These are phyloP conservation scores for Craniophora ligustri DNA, from an alignment of 2,888 invertebrate genomes.

Conservation along the genomic window DNA sequence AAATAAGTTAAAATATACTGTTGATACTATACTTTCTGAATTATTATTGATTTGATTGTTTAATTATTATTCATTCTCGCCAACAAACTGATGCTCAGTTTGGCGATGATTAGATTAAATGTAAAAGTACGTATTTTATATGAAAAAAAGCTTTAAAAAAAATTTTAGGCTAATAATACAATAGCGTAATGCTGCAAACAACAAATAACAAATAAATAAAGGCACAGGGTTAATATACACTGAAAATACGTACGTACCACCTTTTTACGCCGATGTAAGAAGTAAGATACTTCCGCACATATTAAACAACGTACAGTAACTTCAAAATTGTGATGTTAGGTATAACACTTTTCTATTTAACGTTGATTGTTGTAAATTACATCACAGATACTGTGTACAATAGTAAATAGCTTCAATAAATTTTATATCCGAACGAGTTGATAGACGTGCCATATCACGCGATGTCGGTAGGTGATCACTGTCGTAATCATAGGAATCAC, in stretches of 20 bases:
- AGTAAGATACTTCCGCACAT: conserved; percentile 40
- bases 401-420: conserved; percentile 63
- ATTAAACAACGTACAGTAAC: conserved; percentile 53
- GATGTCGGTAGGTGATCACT: conserved; percentile 55
- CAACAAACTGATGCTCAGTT: too few relatives aligned
- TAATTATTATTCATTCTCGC: too few relatives aligned
- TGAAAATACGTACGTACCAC: conserved; percentile 39
- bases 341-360: conserved; percentile 53
- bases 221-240: not conserved
- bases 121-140: too few relatives aligned
- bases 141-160: too few relatives aligned
- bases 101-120: too few relatives aligned
- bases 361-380: conserved; percentile 58
- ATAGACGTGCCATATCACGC: conserved; percentile 54
- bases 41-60: too few relatives aligned
- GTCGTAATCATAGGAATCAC: conserved; percentile 66
- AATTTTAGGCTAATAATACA: not conserved
- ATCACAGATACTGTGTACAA: conserved; percentile 56
- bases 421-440: conserved; percentile 64
- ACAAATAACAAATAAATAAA: not conserved
- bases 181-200: conserved; percentile 1
- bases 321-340: conserved; percentile 45
- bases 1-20: too few relatives aligned
- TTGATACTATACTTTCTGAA: too few relatives aligned
- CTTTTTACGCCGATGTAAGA: conserved; percentile 12